Evolutionary conservation across 30 jellyfish, hydroid and myxozoan genomes (phyloP).

Genomic region (Mastigias papua): DNA sequence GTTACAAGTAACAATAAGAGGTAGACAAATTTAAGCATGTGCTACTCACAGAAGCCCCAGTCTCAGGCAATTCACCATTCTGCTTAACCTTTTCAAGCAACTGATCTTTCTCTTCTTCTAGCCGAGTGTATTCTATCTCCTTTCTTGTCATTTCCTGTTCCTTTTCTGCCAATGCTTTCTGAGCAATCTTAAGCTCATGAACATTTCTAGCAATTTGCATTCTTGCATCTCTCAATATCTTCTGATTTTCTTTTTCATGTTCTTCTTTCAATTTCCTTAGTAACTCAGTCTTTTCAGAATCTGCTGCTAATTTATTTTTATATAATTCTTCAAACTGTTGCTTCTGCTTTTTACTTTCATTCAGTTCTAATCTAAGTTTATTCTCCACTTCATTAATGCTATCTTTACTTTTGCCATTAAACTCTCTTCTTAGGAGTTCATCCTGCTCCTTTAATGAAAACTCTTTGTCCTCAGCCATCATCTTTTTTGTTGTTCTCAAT

Average conservation of each 20-base stretch:
- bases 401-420: conserved; percentile 24
- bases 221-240: conserved; percentile 82
- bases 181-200: conserved; percentile 78
- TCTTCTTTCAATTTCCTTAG: conserved; percentile 79
- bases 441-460: conserved; percentile 70
- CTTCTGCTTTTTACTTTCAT: conserved; percentile 71
- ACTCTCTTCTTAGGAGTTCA: conserved; percentile 58
- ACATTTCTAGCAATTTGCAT: conserved; percentile 80
- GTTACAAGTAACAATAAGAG: neutral
- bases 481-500: conserved; percentile 74
- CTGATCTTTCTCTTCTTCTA: conserved; percentile 75
- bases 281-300: conserved; percentile 76
- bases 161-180: conserved; percentile 82
- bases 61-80: conserved; percentile 30
- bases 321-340: conserved; percentile 66
- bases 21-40: neutral
- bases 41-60: neutral
- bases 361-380: conserved; percentile 75
- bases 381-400: conserved; percentile 52
- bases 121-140: conserved; percentile 48
- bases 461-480: conserved; percentile 87
- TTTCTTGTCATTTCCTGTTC: conserved; percentile 65
- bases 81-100: conserved; percentile 47
- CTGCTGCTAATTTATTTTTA: conserved; percentile 63
- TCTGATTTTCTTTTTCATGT: conserved; percentile 87